Conservation (phyloP, 2,888 invertebrate genomes). For the Coelogynopora nodosa region DNA sequence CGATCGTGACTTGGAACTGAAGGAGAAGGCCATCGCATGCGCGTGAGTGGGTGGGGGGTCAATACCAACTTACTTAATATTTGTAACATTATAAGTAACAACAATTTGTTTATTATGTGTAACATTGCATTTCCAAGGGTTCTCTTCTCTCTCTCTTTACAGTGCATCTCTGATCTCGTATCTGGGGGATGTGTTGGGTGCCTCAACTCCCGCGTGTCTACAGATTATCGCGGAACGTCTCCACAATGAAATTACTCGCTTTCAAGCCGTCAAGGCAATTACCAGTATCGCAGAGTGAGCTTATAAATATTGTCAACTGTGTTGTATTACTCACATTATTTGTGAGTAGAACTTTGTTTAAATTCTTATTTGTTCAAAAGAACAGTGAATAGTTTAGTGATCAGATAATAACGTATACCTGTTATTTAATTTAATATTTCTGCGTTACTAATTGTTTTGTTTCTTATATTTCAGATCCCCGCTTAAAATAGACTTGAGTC, state of each 20-base stretch:
- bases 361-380: background rate
- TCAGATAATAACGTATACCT: too few relatives aligned
- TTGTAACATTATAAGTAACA: background rate
- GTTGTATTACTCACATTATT: background rate
- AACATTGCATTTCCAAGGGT: constrained; percentile 3
- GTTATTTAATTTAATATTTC: too few relatives aligned
- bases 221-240: constrained; percentile 91
- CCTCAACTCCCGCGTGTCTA: constrained; percentile 76
- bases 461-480: constrained; percentile 64
- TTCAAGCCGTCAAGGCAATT: constrained; percentile 90
- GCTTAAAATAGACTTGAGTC: constrained; percentile 75
- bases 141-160: constrained; percentile 49
- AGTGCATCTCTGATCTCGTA: constrained; percentile 83
- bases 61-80: background rate
- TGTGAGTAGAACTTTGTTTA: background rate
- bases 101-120: background rate
- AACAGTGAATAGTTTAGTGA: background rate
- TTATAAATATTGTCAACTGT: background rate
- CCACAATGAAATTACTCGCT: constrained; percentile 89
- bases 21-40: constrained; percentile 92
- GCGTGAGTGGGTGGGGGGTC: constrained; percentile 68
- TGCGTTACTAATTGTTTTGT: too few relatives aligned
- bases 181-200: constrained; percentile 76
- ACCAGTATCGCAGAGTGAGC: constrained; percentile 80
- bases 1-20: constrained; percentile 98